phyloP scores from a whole-genome alignment of 2,888 invertebrate genomes.

The Lissonota sp. region DNA sequence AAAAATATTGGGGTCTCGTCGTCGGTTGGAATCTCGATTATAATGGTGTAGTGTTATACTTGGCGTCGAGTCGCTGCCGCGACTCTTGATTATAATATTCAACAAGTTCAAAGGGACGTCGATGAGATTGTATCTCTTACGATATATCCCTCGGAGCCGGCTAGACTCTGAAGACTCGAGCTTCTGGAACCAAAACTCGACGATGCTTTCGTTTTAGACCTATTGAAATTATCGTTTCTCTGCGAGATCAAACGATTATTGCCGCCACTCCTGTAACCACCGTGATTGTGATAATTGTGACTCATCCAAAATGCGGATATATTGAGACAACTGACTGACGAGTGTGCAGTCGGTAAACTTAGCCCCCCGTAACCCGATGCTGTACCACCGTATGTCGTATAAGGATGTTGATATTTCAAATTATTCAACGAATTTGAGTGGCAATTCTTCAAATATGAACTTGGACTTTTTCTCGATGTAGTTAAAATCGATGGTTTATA shows the following conservation, averaged over 20 bases:
- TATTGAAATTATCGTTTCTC: conserved; percentile 78
- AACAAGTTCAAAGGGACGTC: neutral
- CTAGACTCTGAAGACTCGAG: conserved; percentile 81
- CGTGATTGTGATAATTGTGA: conserved; percentile 74
- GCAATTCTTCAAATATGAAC: conserved; percentile 77
- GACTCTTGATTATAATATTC: neutral
- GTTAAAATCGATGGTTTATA: conserved; percentile 74
- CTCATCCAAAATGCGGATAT: conserved; percentile 85
- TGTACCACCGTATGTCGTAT: conserved; percentile 87
- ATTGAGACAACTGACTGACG: conserved; percentile 86
- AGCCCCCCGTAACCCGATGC: conserved; percentile 89
- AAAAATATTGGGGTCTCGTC: neutral
- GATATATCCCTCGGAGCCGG: conserved; percentile 92
- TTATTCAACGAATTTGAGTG: conserved; percentile 81
- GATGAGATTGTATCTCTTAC: conserved; percentile 86
- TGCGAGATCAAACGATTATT: conserved; percentile 72
- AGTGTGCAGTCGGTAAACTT: conserved; percentile 86
- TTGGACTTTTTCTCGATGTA: conserved; percentile 70
- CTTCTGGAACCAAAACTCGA: conserved; percentile 79
- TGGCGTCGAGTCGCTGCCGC: too few relatives aligned
- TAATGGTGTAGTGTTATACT: neutral
- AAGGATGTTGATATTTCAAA: conserved; percentile 84
- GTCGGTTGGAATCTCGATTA: too few relatives aligned
- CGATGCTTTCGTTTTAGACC: conserved; percentile 74
- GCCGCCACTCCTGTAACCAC: conserved; percentile 62